phyloP scores from a whole-genome alignment of 2,888 invertebrate genomes.

The Oscheius onirici region DNA sequence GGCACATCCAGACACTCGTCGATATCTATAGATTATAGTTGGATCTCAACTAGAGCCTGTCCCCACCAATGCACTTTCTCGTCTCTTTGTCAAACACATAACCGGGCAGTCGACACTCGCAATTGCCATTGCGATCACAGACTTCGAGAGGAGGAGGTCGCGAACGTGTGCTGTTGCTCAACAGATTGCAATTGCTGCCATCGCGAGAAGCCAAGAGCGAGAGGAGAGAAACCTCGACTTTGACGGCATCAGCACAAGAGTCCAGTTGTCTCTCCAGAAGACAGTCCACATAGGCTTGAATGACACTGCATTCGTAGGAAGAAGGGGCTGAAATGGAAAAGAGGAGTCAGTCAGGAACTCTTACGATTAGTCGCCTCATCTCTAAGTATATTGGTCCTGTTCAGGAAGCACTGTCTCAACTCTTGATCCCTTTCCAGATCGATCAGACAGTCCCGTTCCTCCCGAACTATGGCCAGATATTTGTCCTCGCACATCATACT shows the following conservation, averaged over 20 bases:
- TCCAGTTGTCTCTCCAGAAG: slow-evolving; percentile 42
- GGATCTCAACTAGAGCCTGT: not conserved
- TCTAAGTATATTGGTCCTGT: slow-evolving; percentile 50
- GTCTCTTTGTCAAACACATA: slow-evolving; percentile 52
- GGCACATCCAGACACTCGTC: slow-evolving; percentile 80
- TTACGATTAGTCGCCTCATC: slow-evolving; percentile 39
- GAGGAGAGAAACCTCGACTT: slow-evolving; percentile 49
- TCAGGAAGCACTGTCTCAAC: slow-evolving; percentile 55
- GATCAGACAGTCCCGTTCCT: slow-evolving; percentile 53
- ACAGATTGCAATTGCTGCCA: slow-evolving; percentile 40
- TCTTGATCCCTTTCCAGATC: slow-evolving; percentile 50
- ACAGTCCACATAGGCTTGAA: slow-evolving; percentile 53
- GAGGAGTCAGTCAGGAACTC: not conserved
- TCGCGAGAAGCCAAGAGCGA: slow-evolving; percentile 46
- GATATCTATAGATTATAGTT: slow-evolving; percentile 75
- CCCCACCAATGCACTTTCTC: slow-evolving; percentile 54
- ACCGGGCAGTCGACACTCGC: slow-evolving; percentile 54
- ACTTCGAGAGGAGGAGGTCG: slow-evolving; percentile 49
- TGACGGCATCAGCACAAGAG: slow-evolving; percentile 48
- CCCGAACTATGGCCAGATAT: slow-evolving; percentile 49
- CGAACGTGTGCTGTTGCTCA: slow-evolving; percentile 38
- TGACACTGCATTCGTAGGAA: slow-evolving; percentile 48
- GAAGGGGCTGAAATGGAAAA: not conserved
- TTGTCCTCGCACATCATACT: slow-evolving; percentile 58
- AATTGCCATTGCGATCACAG: slow-evolving; percentile 54